Evolutionary conservation across 1,140 invertebrate species (phyloP).

Genomic region (Meloidogyne exigua): DNA sequence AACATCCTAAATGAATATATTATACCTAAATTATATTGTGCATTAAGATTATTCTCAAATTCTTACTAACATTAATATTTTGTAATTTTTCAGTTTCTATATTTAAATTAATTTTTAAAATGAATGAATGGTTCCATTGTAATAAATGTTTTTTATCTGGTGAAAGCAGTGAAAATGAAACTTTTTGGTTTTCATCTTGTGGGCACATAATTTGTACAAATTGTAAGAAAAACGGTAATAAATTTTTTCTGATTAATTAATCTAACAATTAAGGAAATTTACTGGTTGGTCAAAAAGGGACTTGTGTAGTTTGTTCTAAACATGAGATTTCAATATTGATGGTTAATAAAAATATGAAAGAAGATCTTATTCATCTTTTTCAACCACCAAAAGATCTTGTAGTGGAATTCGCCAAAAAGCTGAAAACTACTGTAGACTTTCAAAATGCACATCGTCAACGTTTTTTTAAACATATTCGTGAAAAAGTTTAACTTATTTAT

Average conservation of each 20-base stretch:
- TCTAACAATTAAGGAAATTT: neutral
- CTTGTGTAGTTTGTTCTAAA: constrained; percentile 1
- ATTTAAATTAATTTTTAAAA: constrained; percentile 3
- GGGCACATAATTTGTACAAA: constrained; percentile 19
- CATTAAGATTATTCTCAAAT: no score
- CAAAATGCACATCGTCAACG: constrained; percentile 8
- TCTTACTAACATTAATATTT: neutral
- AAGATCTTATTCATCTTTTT: constrained; percentile 9
- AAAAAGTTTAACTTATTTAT: constrained; percentile 3
- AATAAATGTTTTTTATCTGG: neutral
- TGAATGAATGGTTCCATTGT: constrained; percentile 2
- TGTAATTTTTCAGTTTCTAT: neutral
- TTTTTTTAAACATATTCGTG: constrained; percentile 5
- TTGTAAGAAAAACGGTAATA: constrained; percentile 7
- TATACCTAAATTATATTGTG: no score
- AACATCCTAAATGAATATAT: no score
- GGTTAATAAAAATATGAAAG: constrained; percentile 13
- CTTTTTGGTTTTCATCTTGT: constrained; percentile 22
- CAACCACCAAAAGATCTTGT: constrained; percentile 8
- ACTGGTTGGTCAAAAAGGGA: neutral
- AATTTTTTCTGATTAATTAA: neutral
- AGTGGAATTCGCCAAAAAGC: neutral
- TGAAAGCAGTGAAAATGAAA: neutral
- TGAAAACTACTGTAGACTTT: neutral
- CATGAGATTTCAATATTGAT: neutral